Evolutionary conservation across 2,797 vertebrate genomes (phyloP), one percentile per base, ranked within the genome.

Genomic region (Leptodactylus fallax): DNA sequence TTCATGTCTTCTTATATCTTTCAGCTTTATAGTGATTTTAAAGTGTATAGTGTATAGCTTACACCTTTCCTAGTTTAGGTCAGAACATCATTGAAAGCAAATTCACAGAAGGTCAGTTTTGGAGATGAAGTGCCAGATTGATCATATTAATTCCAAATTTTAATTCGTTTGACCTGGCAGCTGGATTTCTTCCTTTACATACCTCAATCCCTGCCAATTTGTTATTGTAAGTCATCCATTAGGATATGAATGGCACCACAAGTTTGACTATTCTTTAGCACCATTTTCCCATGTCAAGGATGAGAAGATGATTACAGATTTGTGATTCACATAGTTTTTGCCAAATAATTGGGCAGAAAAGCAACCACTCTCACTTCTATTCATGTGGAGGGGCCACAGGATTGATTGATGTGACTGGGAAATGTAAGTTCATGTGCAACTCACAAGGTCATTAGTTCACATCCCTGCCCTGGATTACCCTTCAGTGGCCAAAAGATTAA

Each of bases 371-470:
- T 89, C 63, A 55, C 23, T 71, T 86, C 88, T 83, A 89, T 89
- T 89, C 88, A 89, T 86, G 60, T 69, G 17, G 45, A 83, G 81
- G 80, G 88, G 88, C 74, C 88, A 86, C 63, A 51, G 74, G 80
- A 89, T 86, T 89, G 88, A 89, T 89, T 89, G 45, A 89, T 89
- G 84, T 83, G 88, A 89, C 85, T 89, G 88, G 88, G 88, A 89
- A 89, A 83, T 61, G 12, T 86, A 89, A 89, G 88, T 89, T 89
- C 88, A 89, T 86, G 88, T 89, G 85, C 85, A 89, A 89, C 88
- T 83, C 88, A 83, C 85, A 86, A 89, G 88, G 88, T 89, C 85
- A 89, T 79, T 86, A 89, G 88, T 89, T 89, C 88, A 86, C 86
- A 49, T 81, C 81, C 49, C 23, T 89, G 80, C 85, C 80, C 77